These are phyloP conservation scores for Choristoneura fumiferana DNA, from an alignment of 1,140 invertebrate species.

Conservation along the genomic window DNA sequence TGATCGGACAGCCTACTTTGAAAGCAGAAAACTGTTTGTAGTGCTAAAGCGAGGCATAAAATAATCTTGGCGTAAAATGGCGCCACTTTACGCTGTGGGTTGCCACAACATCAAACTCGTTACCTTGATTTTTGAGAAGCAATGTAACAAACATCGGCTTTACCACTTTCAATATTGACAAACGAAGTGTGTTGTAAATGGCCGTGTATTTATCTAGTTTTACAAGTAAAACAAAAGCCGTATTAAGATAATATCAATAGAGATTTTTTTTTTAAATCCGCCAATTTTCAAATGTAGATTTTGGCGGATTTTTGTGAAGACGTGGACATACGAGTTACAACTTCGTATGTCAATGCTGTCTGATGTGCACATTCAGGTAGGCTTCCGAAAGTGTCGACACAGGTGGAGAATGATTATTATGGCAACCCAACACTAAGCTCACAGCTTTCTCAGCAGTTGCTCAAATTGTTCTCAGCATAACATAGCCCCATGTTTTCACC, in stretches of 20 bases:
- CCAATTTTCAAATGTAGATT: too few relatives aligned
- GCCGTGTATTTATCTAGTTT: constrained; percentile 1
- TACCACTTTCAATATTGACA: not conserved
- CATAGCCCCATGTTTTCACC: constrained; percentile 53
- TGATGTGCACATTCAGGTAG: too few relatives aligned
- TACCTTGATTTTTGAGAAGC: not conserved
- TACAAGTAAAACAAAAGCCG: not conserved
- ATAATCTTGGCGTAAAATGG: constrained; percentile 26
- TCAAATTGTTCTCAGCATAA: constrained; percentile 53
- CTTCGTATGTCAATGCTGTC: too few relatives aligned
- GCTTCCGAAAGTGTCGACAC: too few relatives aligned
- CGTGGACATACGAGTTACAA: too few relatives aligned
- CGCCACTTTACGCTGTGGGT: constrained; percentile 29
- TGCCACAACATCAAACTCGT: constrained; percentile 26
- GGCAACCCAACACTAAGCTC: constrained; percentile 62
- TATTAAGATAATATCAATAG: too few relatives aligned
- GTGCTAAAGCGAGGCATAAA: constrained; percentile 27
- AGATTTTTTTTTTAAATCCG: too few relatives aligned
- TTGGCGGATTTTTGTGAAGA: too few relatives aligned
- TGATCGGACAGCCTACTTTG: too few relatives aligned
- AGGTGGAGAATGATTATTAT: constrained; percentile 20
- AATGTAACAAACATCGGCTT: not conserved
- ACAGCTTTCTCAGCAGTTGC: constrained; percentile 74
- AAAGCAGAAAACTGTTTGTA: constrained; percentile 1
- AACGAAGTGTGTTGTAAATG: too few relatives aligned